These are phyloP conservation scores for Falco cherrug DNA, from an alignment of 2,797 vertebrate genomes.

Conservation along the genomic window DNA sequence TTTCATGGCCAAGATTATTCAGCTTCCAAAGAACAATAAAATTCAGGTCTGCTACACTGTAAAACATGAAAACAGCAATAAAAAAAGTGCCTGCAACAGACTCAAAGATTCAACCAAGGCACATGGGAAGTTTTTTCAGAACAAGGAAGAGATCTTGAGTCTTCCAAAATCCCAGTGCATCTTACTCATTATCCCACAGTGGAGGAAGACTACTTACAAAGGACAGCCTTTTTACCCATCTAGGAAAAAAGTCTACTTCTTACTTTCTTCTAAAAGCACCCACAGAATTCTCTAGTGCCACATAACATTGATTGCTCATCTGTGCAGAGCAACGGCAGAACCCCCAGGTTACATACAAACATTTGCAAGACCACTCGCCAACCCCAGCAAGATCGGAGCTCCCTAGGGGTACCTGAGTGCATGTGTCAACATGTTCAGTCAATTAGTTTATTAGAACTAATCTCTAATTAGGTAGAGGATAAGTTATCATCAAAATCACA, in stretches of 20 bases:
- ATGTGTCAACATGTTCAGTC: not conserved
- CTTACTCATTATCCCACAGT: not conserved
- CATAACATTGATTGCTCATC: fast-evolving
- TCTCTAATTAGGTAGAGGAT: not conserved
- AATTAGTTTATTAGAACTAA: not conserved
- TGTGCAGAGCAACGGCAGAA: not conserved
- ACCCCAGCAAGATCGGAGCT: fast-evolving
- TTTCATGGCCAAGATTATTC: not conserved
- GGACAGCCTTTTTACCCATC: not conserved
- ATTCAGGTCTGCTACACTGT: not conserved
- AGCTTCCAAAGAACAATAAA: not conserved
- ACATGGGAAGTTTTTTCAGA: not conserved
- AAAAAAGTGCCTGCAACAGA: not conserved
- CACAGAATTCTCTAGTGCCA: not conserved
- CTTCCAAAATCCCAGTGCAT: not conserved
- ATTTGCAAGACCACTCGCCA: not conserved
- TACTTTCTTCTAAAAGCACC: not conserved
- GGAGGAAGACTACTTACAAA: not conserved
- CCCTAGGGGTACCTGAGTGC: not conserved
- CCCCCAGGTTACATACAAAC: not conserved
- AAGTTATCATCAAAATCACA: not conserved
- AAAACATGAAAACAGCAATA: not conserved
- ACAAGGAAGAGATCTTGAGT: not conserved
- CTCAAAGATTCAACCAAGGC: not conserved
- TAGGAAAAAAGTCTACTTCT: not conserved